Evolutionary conservation across 2,797 vertebrate species (phyloP), one percentile per base, ranked within the genome.

Genomic region (Coracias cyanogaster): DNA sequence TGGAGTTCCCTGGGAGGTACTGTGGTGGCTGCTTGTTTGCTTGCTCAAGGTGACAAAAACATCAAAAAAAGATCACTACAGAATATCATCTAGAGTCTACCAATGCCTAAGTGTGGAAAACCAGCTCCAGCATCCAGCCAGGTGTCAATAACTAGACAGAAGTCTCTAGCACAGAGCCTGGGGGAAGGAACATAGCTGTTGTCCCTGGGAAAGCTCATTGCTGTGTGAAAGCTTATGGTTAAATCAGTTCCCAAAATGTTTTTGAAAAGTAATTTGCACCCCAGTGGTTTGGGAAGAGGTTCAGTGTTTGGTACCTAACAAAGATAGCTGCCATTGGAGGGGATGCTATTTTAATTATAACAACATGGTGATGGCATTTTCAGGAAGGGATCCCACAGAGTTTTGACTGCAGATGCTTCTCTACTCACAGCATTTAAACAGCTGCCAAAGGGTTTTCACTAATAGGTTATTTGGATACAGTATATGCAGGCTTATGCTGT

Each of bases 331-430:
- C 62, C 93, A 90, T 74, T 76, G 83, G 86, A 92, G 70, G 66
- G 74, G 81, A 87, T 89, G 90, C 86, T 96, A 90, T 95, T 97
- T 97, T 96, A 94, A 72, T 91, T 90, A 94, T 87, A 96, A 95
- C 80, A 90, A 92, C 91, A 54, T 17, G 45, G 74, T 89, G 82
- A 95, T 94, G 92, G 90, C 83, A 90, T 91, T 95, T 97, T 94
- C 87, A 94, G 82, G 74, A 95, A 94, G n/a, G 73, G 94, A 95
- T 96, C 90, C 74, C 91, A 64, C 65, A 61, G 92, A 96, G 61
- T n/a, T 95, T 55, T 92, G 71, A 95, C 81, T 96, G 93, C 94
- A 95, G 71, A 92, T 22, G 4, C 87, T 93, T 96, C 95, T 89
- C 83, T 78, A 85, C 93, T 91, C 72, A 82, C 60, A 96, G 91